Evolutionary conservation across 2,888 invertebrate species (phyloP), one percentile per base, ranked within the genome.

Genomic region (Cryptocephalus moraei): DNA sequence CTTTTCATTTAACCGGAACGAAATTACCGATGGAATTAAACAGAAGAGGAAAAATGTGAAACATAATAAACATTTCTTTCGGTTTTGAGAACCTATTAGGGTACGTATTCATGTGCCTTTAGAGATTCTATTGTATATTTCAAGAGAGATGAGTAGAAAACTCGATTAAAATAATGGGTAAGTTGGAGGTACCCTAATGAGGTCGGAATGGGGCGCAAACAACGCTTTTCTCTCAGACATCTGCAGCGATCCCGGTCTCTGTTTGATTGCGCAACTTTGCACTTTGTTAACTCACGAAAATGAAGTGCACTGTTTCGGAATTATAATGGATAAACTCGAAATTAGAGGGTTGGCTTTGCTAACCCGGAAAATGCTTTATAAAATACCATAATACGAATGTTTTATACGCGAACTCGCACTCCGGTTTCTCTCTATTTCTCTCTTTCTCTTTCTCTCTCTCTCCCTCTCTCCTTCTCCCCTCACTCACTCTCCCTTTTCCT

Each of bases 241-340:
- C 52, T 49, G 55, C 56, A 56, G 52, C 48, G 43, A 50, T 43
- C 38, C 22, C 49, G 45, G 39, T 44, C 42, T 42, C 53, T 56
- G 61, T 64, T 62, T 67, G 65, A 66, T 67, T 65, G 64, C 64
- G 64, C 60, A 67, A 67, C 67, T 67, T 66, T 66, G 66, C 64
- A 67, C 66, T 65, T 64, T 66, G 66, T 66, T 64, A 64, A 63
- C 64, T 62, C 57, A 58, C 56, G 56, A 60, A 62, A 63, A 64
- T 63, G 57, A 64, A 67, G 65, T 66, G 65, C 64, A 66, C 60
- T 65, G 65, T 66, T 65, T 65, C 58, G 65, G 63, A 66, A 67
- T 66, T 66, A 66, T 66, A 67, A 67, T 65, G 64, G 66, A 56
- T 60, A 63, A 67, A 67, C 62, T 67, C 64, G 56, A 58, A 61